phyloP scores from a whole-genome alignment of 2,113 vertebrate genomes.

The Saguinus imperator region DNA sequence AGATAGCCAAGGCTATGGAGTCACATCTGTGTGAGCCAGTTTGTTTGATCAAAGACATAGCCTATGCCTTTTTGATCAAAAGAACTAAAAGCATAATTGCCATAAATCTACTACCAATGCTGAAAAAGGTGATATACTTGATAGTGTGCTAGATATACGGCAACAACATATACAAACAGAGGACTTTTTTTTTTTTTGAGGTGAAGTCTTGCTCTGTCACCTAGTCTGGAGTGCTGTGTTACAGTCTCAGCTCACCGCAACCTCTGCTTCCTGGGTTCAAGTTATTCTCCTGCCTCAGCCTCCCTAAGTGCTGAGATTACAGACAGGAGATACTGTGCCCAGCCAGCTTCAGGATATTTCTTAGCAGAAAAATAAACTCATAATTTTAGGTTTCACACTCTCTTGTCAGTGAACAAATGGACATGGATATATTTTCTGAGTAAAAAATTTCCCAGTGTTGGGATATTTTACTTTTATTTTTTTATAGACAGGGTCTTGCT shows the following conservation, averaged over 20 bases:
- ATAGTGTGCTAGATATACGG: not conserved
- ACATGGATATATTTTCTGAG: not conserved
- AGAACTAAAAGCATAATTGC: not conserved
- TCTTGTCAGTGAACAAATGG: not conserved
- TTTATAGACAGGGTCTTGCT: too few relatives aligned
- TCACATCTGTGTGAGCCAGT: not conserved
- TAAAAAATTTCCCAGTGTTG: not conserved
- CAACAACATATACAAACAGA: conserved; percentile 6
- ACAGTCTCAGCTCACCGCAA: too few relatives aligned
- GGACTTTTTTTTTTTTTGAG: too few relatives aligned
- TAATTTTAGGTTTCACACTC: not conserved
- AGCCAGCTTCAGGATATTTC: not conserved
- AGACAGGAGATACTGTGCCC: too few relatives aligned
- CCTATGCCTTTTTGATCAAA: not conserved
- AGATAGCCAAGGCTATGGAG: not conserved
- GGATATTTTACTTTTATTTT: not conserved
- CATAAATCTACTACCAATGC: not conserved
- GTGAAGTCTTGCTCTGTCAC: too few relatives aligned
- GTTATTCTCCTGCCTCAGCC: too few relatives aligned
- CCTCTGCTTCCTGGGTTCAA: too few relatives aligned
- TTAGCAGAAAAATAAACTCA: not conserved
- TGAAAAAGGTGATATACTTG: not conserved
- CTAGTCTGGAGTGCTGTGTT: too few relatives aligned
- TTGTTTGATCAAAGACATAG: not conserved
- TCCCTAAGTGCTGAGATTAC: too few relatives aligned